Evolutionary conservation across 2,888 invertebrate species (phyloP), one percentile per base, ranked within the genome.

Genomic region (Clanis bilineata): DNA sequence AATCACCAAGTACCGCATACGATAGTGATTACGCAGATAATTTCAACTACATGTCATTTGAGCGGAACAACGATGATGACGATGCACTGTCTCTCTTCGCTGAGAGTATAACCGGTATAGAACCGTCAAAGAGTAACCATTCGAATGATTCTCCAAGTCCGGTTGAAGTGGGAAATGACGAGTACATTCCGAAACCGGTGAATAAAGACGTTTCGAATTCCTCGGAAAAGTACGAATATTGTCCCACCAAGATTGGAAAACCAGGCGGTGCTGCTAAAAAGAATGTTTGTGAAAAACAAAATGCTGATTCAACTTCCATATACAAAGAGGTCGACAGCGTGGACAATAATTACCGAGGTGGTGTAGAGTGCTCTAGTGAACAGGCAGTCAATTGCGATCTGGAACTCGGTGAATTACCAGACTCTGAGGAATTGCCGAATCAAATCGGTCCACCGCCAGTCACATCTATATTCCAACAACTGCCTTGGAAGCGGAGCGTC

Each of bases 31-130:
- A 69, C 38, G 38, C 39, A 32, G 51, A 51, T 10, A 51, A 51
- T 67, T 0, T 67, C 64, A 18, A 28, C 5, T 28, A 18, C 18
- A 18, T 18, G 51, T 32, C 51, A 4, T 51, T 32, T 18, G 77
- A 78, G 2, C 62, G 72, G 3, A 69, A 70, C 22, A 68, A 73
- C 28, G 88, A 89, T 12, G 89, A 86, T 38, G 86, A 88, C 15
- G 90, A 90, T 55, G 79, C 88, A 0, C 65, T 90, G 15, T 91
- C 91, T 9, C 58, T 92, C 1, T 91, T 71, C 63, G 90, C 90
- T 12, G 90, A 88, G 68, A 90, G 90, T 64, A 71, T 90, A n/a
- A 80, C 83, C 0, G 83, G 77, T 1, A 71, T 85, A n/a, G 90
- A 89, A 56, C 74, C 83, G 2, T 72, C 73, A 61, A 63, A 62